Percentiles rank a stretch among this genome's conserved stretches.
phyloP scores from a whole-genome alignment of 2,113 vertebrate genomes.

The Callocephalon fimbriatum region DNA sequence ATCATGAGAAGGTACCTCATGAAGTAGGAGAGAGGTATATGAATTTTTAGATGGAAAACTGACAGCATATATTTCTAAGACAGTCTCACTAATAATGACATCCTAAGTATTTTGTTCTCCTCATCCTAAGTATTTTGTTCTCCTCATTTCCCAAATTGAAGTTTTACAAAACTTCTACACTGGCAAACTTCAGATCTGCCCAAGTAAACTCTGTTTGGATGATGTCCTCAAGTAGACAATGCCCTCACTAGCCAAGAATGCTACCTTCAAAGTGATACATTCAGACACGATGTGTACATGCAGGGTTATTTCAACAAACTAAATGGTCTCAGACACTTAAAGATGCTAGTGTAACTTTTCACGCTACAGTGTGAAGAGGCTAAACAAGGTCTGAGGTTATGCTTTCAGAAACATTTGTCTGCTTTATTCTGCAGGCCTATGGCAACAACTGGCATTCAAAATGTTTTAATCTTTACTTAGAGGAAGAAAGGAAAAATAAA shows the following conservation, averaged over 20 bases:
- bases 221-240: accelerated
- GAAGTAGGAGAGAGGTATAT: background rate
- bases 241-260: background rate
- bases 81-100: background rate
- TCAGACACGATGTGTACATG: accelerated
- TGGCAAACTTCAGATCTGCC: background rate
- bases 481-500: background rate
- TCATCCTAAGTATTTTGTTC: background rate
- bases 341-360: background rate
- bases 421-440: background rate
- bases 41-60: background rate
- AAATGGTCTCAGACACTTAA: background rate
- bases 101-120: background rate
- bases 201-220: background rate
- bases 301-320: background rate
- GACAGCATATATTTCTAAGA: background rate
- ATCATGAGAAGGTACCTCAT: background rate
- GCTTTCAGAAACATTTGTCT: background rate
- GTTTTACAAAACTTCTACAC: background rate
- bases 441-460: background rate
- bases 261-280: background rate
- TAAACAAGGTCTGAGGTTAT: background rate
- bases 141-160: background rate
- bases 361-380: background rate
- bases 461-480: background rate